A percentile compares a stretch with the other conserved stretches of the same genome.
Conservation (phyloP, 2,113 vertebrate species). For the Dasypus novemcinctus region DNA sequence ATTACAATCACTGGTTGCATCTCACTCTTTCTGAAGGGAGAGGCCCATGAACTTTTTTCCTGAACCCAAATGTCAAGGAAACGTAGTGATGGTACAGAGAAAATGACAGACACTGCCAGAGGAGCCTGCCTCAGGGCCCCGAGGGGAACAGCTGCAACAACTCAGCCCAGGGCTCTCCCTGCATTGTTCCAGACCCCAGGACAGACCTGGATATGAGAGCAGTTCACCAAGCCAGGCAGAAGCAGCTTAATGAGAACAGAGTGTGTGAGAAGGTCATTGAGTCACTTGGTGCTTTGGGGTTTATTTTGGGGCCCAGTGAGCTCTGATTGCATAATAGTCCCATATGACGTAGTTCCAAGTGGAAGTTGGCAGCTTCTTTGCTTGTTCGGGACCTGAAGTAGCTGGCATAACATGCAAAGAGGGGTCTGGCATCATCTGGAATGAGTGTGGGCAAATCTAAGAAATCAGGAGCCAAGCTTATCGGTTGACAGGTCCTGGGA, state of each 20-base stretch:
- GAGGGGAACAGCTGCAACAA: too few relatives aligned
- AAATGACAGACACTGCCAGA: neutral
- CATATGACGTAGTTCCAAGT: neutral
- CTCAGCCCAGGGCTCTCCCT: neutral
- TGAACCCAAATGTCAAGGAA: neutral
- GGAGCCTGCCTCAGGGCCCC: neutral
- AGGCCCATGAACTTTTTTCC: neutral
- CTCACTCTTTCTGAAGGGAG: neutral
- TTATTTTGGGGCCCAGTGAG: neutral
- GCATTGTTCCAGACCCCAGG: neutral
- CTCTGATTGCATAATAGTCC: neutral
- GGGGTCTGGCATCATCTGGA: neutral
- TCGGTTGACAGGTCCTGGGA: neutral
- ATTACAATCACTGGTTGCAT: neutral
- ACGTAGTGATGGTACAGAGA: neutral
- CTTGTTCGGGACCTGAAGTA: neutral
- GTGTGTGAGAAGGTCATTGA: neutral
- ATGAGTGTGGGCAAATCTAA: neutral
- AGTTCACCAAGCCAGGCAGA: neutral
- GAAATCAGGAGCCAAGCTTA: neutral
- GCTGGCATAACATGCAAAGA: neutral
- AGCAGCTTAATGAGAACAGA: neutral
- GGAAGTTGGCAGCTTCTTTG: conserved; percentile 18
- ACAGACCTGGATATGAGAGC: neutral
- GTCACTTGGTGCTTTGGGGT: neutral